These are phyloP conservation scores for Saccopteryx bilineata DNA, from an alignment of 2,113 vertebrate species.

Conservation along the genomic window DNA sequence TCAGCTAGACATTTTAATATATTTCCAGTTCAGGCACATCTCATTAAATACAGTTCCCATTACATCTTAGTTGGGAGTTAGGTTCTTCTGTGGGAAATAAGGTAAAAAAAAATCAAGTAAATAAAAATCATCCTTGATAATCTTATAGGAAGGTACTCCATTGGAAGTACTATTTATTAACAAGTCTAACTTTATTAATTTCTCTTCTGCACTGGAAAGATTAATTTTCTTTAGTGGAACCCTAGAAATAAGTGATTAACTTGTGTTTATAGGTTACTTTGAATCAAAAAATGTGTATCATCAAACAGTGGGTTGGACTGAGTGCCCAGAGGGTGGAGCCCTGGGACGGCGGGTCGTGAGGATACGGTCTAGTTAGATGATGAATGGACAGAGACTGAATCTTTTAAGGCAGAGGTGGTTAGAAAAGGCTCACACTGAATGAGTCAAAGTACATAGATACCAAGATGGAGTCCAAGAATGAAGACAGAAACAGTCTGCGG, in stretches of 20 bases:
- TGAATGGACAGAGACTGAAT: not conserved
- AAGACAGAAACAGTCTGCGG: not conserved
- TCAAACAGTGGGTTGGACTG: not conserved
- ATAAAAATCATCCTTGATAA: not conserved
- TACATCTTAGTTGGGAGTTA: not conserved
- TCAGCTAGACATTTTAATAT: not conserved
- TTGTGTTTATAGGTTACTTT: not conserved
- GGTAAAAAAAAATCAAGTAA: constrained; percentile 40
- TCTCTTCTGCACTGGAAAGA: constrained; percentile 19
- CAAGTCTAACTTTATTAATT: not conserved
- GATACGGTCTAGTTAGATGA: too few relatives aligned
- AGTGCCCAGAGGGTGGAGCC: not conserved
- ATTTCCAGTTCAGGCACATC: not conserved
- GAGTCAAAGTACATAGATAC: not conserved
- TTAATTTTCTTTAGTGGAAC: not conserved
- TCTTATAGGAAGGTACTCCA: not conserved
- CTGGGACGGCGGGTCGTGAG: not conserved
- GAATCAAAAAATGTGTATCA: not conserved
- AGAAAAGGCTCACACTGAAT: not conserved
- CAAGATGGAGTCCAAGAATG: not conserved
- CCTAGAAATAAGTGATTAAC: constrained; percentile 20
- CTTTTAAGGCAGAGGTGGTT: not conserved
- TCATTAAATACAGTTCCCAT: constrained; percentile 10
- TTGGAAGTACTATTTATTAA: not conserved
- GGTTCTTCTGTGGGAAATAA: not conserved